Conservation (phyloP, 1,140 invertebrate genomes). For the Babylonia areolata region DNA sequence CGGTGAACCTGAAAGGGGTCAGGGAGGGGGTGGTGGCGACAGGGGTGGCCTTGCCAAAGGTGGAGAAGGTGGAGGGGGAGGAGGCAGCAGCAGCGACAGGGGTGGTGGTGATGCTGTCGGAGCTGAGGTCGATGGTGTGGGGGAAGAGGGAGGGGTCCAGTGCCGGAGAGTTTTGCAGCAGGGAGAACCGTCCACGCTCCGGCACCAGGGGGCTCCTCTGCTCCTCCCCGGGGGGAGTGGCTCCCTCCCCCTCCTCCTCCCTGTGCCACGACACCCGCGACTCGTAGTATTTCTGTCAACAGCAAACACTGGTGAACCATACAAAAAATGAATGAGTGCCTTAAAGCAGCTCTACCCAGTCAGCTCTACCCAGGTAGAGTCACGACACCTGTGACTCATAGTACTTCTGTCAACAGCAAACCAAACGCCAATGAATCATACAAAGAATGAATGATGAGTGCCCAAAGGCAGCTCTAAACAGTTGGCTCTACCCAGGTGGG, state of each 20-base stretch:
- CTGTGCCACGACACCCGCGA: background rate
- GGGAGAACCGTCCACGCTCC: conserved; percentile 38
- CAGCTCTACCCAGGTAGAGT: too few species aligned
- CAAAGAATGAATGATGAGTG: too few species aligned
- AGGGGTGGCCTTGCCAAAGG: conserved; percentile 62
- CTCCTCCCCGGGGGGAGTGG: conserved; percentile 53
- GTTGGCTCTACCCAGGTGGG: too few species aligned
- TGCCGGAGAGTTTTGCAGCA: conserved; percentile 43
- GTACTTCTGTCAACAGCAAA: conserved; percentile 25
- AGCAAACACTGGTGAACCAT: too few species aligned
- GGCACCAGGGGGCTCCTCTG: conserved; percentile 38
- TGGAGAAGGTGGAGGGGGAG: conserved; percentile 59
- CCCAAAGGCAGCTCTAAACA: too few species aligned
- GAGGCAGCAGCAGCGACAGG: background rate
- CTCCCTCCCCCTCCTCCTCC: conserved; percentile 34
- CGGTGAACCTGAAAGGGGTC: background rate
- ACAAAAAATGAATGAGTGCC: too few species aligned
- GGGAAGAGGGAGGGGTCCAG: conserved; percentile 41
- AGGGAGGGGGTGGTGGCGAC: background rate
- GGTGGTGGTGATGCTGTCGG: conserved; percentile 28
- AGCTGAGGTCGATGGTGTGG: conserved; percentile 45
- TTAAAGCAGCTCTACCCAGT: too few species aligned
- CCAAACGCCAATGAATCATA: too few species aligned
- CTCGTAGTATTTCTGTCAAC: conserved; percentile 31
- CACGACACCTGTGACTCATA: conserved; percentile 1